A percentile compares a stretch with the other conserved stretches of the same genome.
phyloP scores from a whole-genome alignment of 2,113 vertebrate species.

The Tichodroma muraria region DNA sequence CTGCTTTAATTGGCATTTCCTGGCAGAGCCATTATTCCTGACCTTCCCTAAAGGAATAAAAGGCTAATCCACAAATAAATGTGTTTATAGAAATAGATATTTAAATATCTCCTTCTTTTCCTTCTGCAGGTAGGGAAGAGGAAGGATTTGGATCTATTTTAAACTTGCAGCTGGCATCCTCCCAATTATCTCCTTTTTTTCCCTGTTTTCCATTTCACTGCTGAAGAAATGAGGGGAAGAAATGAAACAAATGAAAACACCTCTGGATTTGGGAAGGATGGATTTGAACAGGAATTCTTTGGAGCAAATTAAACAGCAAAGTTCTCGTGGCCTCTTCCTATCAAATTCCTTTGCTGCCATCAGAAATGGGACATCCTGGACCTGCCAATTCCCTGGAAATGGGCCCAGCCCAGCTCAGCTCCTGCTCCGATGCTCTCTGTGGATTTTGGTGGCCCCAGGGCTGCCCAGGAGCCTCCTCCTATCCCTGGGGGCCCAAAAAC shows the following conservation, averaged over 20 bases:
- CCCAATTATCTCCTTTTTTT: background rate
- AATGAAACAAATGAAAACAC: background rate
- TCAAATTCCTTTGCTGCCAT: background rate
- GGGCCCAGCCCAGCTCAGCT: background rate
- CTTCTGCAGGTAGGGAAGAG: conserved; percentile 6
- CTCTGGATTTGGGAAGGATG: background rate
- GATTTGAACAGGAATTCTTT: background rate
- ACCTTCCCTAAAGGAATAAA: background rate
- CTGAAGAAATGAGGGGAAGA: background rate
- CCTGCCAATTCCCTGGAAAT: background rate
- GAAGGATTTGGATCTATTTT: conserved; percentile 32
- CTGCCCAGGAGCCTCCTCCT: background rate
- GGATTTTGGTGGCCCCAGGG: background rate
- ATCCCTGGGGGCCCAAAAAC: background rate
- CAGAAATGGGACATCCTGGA: background rate
- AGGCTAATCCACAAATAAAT: background rate
- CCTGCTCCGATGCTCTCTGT: background rate
- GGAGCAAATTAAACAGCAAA: background rate
- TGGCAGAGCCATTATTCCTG: background rate
- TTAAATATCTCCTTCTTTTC: background rate
- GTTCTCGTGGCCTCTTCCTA: background rate
- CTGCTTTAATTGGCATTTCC: background rate
- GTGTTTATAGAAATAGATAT: background rate
- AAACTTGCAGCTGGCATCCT: background rate
- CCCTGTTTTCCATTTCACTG: background rate